A percentile compares a stretch with the other conserved stretches of the same genome.
Evolutionary conservation across 2,888 invertebrate species (phyloP).

Genomic region (Carterocephalus palaemon): DNA sequence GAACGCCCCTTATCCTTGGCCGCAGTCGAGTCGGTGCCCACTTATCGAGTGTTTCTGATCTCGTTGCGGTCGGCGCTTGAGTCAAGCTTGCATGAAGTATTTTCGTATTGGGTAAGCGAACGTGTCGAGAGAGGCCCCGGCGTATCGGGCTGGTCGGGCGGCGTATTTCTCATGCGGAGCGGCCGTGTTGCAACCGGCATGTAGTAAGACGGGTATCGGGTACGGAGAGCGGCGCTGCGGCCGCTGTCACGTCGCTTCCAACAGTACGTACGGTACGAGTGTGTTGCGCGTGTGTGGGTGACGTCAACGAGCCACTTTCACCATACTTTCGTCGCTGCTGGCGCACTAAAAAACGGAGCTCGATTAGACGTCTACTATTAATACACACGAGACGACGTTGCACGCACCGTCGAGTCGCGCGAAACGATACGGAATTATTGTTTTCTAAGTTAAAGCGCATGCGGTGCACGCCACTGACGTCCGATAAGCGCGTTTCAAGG

Average conservation of each 20-base stretch:
- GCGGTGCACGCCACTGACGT: conserved; percentile 13
- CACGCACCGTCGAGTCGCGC: conserved; percentile 66
- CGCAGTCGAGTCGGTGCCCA: conserved; percentile 28
- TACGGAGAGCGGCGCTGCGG: conserved; percentile 54
- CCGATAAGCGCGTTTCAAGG: conserved; percentile 2
- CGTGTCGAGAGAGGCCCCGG: conserved; percentile 69
- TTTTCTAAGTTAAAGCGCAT: conserved; percentile 44
- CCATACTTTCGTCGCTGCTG: conserved; percentile 76
- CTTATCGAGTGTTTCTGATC: conserved; percentile 23
- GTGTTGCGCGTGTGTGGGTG: conserved; percentile 70
- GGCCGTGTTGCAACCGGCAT: conserved; percentile 58
- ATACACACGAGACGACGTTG: conserved; percentile 68
- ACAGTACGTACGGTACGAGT: conserved; percentile 49
- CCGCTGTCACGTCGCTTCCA: conserved; percentile 43
- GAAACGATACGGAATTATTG: conserved; percentile 65
- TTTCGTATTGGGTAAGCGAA: conserved; percentile 64
- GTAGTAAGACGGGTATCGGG: conserved; percentile 53
- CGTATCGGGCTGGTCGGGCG: conserved; percentile 57
- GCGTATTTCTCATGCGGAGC: conserved; percentile 63
- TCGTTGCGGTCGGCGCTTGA: conserved; percentile 17
- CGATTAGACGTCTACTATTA: conserved; percentile 66
- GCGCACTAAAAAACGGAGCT: conserved; percentile 72
- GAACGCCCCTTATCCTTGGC: conserved; percentile 47
- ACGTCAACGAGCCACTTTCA: conserved; percentile 78
- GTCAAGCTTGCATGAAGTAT: conserved; percentile 32